Evolutionary conservation across 2,797 vertebrate species (phyloP), one percentile per base, ranked within the genome.

Genomic region (Strix occidentalis): DNA sequence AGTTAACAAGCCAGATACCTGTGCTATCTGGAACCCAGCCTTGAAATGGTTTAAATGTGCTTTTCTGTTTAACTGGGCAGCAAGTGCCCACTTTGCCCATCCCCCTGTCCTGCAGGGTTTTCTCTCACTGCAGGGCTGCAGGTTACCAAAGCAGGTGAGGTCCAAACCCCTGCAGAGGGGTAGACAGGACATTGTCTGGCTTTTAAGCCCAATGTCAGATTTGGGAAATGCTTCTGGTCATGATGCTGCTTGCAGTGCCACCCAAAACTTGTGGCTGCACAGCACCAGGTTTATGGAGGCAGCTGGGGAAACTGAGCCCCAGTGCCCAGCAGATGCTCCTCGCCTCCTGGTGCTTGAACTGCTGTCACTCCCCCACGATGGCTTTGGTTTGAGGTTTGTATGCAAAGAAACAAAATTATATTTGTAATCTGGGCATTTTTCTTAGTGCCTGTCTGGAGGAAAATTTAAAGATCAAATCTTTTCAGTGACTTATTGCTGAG

Each of bases 321-420:
- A 15, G 51, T 3, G 1, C 51, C 26, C 50, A 50, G 37, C 33
- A 84, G 78, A 19, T 43, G 43, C 50, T 92, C 5, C 20, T 82
- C 2, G 7, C 16, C 16, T 0, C 0, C 37, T 2, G 5, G 18
- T 72, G 19, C 63, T 61, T 61, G 19, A 71, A 28, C 51, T 79
- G 31, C 53, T 71, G 28, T 65, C n/a, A 9, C 3, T 58, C 9
- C 26, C 7, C 2, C 13, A 1, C 28, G 37, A 41, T 2, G 1
- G 35, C 35, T 95, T 70, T 75, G 33, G 10, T 70, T 65, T 72
- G 51, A 51, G 45, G 10, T 26, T 82, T 57, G 7, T 51, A 28
- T 51, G 46, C 46, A 84, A 75, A 74, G 39, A 77, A 53, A 43
- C 5, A 10, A 45, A 48, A 54, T 24, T 10, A 14, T 46, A 33